These are phyloP conservation scores for Turritopsis rubra DNA, from an alignment of 30 jellyfish, hydroid and myxozoan species.

Conservation along the genomic window DNA sequence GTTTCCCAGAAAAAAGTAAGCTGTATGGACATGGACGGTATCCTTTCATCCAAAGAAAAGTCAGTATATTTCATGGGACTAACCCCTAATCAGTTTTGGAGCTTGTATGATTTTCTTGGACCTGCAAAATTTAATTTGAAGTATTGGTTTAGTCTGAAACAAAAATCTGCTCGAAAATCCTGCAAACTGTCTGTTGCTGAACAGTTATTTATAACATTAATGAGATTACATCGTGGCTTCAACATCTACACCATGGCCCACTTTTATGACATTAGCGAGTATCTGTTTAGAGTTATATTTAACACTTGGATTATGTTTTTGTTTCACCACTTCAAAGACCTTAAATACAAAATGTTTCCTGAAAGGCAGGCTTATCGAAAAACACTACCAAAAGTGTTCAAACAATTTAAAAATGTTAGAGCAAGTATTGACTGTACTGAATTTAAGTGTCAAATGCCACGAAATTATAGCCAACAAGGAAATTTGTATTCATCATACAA, in stretches of 20 bases:
- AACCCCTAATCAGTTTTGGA: conserved; percentile 40
- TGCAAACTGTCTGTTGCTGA: conserved; percentile 30
- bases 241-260: conserved; percentile 46
- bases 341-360: conserved; percentile 51
- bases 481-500: conserved; percentile 57
- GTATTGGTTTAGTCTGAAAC: conserved; percentile 27
- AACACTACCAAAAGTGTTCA: conserved; percentile 40
- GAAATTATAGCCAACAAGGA: conserved; percentile 59
- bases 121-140: conserved; percentile 49
- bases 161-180: conserved; percentile 6
- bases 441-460: conserved; percentile 34
- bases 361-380: conserved; percentile 24
- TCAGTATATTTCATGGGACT: conserved; percentile 41
- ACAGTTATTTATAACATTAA: conserved; percentile 42
- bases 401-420: conserved; percentile 38
- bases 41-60: conserved; percentile 11
- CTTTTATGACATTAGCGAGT: conserved; percentile 48
- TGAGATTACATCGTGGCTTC: conserved; percentile 56
- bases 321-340: conserved; percentile 45
- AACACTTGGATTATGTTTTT: conserved; percentile 60
- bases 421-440: conserved; percentile 66
- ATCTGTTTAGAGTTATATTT: conserved; percentile 37
- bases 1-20: no score
- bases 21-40: conserved; percentile 32
- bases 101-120: conserved; percentile 55